phyloP scores from a whole-genome alignment of 23 tunicate species.

The Ascidia mentula region DNA sequence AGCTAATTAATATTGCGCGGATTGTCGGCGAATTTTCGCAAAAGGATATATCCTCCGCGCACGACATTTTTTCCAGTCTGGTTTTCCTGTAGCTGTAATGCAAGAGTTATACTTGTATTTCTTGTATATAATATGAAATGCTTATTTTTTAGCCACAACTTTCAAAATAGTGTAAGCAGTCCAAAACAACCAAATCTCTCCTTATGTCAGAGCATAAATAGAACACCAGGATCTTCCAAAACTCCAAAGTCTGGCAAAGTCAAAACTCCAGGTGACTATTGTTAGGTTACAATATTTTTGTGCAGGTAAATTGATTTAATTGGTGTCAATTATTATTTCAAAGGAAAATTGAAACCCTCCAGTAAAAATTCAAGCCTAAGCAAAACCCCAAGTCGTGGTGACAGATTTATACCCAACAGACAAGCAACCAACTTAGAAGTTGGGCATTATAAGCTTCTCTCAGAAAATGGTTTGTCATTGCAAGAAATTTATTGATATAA shows the following conservation, averaged over 20 bases:
- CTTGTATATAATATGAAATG: no score
- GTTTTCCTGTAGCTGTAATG: no score
- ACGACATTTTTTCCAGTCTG: no score
- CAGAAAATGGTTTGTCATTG: slow-evolving; percentile 75
- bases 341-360: slow-evolving; percentile 52
- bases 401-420: slow-evolving; percentile 83
- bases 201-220: slow-evolving; percentile 20
- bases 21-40: no score
- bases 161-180: background rate
- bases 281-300: no score
- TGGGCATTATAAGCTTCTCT: slow-evolving; percentile 63
- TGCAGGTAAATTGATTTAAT: background rate
- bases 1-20: no score
- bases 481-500: background rate
- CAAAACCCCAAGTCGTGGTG: slow-evolving; percentile 87
- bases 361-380: slow-evolving; percentile 52
- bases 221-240: slow-evolving; percentile 22
- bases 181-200: slow-evolving; percentile 45
- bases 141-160: background rate
- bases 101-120: no score
- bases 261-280: slow-evolving; percentile 65
- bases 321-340: background rate
- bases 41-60: no score
- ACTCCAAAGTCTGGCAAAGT: slow-evolving; percentile 51
- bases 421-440: slow-evolving; percentile 82